phyloP scores from a whole-genome alignment of 2,888 invertebrate genomes.

The Drosophila greeni region DNA sequence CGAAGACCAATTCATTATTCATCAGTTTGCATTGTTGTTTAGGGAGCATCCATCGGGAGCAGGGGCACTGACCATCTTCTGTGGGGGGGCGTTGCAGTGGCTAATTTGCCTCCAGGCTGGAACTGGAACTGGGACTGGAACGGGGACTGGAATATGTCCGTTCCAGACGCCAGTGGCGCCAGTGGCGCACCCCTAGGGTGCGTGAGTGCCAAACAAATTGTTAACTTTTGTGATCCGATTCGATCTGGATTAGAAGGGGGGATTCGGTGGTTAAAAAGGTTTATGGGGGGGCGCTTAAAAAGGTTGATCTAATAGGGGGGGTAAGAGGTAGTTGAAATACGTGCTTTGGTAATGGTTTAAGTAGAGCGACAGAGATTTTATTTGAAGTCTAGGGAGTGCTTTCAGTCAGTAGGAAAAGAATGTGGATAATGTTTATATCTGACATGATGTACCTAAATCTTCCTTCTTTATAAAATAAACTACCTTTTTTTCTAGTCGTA shows the following conservation, averaged over 20 bases:
- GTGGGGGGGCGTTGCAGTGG: conserved; percentile 64
- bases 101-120: conserved; percentile 51
- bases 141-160: conserved; percentile 29
- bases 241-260: conserved; percentile 13
- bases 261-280: conserved; percentile 6
- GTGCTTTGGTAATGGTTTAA: background rate
- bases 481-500: background rate
- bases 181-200: conserved; percentile 54
- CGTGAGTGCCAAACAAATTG: conserved; percentile 61
- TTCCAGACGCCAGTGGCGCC: conserved; percentile 62
- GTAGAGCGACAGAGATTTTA: background rate
- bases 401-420: background rate
- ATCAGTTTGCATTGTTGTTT: conserved; percentile 34
- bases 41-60: background rate
- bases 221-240: conserved; percentile 48
- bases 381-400: background rate
- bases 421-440: background rate
- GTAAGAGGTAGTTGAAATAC: no score
- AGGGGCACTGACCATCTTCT: background rate
- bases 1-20: conserved; percentile 76
- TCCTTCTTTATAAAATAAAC: background rate
- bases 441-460: no score
- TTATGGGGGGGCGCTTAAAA: background rate
- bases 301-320: background rate
- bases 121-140: no score